Percentiles rank a stretch among this genome's conserved stretches.
Conservation (phyloP, 2,113 vertebrate species). For the Ondatra zibethicus region DNA sequence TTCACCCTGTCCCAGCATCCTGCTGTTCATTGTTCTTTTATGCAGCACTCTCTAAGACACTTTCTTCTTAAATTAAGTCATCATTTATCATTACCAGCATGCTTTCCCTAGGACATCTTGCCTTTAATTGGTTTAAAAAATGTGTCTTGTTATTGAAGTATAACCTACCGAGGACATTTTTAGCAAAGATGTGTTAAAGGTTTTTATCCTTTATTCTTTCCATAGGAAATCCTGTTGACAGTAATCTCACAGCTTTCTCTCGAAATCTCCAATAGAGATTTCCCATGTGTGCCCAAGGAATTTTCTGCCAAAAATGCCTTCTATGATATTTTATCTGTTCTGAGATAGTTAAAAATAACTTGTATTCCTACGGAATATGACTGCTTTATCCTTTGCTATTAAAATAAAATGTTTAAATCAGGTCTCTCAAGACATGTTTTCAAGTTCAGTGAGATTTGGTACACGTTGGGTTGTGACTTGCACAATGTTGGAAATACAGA, state of each 20-base stretch:
- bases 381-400: not conserved
- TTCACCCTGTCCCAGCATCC: not conserved
- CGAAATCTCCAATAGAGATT: not conserved
- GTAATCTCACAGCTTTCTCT: not conserved
- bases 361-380: not conserved
- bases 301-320: not conserved
- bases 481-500: not conserved
- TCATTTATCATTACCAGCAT: not conserved
- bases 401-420: not conserved
- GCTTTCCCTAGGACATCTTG: not conserved
- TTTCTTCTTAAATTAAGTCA: not conserved
- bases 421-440: not conserved
- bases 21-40: not conserved
- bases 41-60: not conserved
- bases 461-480: not conserved
- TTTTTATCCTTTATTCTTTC: not conserved
- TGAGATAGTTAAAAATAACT: not conserved
- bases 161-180: not conserved
- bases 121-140: constrained; percentile 19
- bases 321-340: not conserved
- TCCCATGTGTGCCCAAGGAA: not conserved
- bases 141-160: not conserved
- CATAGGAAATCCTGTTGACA: not conserved
- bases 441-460: not conserved
- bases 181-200: not conserved